These are phyloP conservation scores for Misgurnus mizolepis DNA, from an alignment of 2,113 vertebrate genomes.

Conservation along the genomic window DNA sequence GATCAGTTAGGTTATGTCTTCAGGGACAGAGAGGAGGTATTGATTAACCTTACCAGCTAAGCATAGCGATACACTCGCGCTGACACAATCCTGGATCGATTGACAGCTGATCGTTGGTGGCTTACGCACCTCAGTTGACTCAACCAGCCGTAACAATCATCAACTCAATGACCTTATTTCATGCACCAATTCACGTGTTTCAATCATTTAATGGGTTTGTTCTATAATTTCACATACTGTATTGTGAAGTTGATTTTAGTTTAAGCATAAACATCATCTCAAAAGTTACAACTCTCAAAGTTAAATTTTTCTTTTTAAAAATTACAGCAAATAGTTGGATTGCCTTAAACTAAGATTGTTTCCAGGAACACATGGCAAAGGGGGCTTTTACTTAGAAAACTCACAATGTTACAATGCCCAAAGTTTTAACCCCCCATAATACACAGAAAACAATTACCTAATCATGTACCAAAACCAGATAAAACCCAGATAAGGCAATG, in stretches of 20 bases:
- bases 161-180: background rate
- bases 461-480: background rate
- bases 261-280: too few relatives aligned
- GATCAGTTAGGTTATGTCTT: background rate
- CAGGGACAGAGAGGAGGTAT: background rate
- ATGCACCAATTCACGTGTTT: background rate
- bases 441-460: background rate
- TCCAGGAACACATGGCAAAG: too few relatives aligned
- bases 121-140: constrained; percentile 3
- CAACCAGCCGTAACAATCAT: background rate
- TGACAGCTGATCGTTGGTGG: constrained; percentile 18
- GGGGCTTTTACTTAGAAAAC: too few relatives aligned
- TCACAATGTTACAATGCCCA: too few relatives aligned
- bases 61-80: background rate
- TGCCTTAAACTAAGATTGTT: too few relatives aligned
- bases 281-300: too few relatives aligned
- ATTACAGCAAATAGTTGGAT: too few relatives aligned
- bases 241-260: background rate
- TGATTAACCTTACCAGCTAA: constrained; percentile 6
- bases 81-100: background rate
- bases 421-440: background rate
- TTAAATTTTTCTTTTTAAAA: too few relatives aligned
- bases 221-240: background rate
- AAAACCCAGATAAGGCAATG: too few relatives aligned
- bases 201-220: background rate